Evolutionary conservation across 2,113 vertebrate species (phyloP), one percentile per base, ranked within the genome.

Genomic region (Campylomormyrus numenius): DNA sequence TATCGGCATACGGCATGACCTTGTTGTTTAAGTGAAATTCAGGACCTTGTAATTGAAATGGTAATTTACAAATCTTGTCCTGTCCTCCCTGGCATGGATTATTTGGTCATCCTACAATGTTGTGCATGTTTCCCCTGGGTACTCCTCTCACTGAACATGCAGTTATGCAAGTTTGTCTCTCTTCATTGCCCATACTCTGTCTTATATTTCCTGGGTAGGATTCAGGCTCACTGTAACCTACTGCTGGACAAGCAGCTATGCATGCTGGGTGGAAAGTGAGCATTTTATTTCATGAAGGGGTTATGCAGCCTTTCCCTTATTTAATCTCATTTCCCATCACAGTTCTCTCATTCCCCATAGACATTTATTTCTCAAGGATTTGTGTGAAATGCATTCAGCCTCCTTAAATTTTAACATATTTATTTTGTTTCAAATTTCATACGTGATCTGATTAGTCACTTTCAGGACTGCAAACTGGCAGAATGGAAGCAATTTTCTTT

Each of bases 221-320:
- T 42, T 19, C 74, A 42, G 74, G 15, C 74, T 80, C 31, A 19
- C 35, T 80, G 74, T 19, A 35, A 77, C 70, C 3, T 35, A 17
- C 11, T 17, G 15, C 15, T 39, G 31, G 4, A 77, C 3, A 66
- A 66, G 58, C 58, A 10, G 24, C 15, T 74, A 74, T 74, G 70
- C 15, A 39, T 35, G 31, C 5, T 77, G 31, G 70, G 2, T 80
- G 74, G 62, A 80, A 39, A 80, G 4, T 80, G 31, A 39, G 74
- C 74, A 39, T 80, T 80, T 80, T 80, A 15, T 80, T 80, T 80
- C 74, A 80, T 42, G 74, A 80, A 80, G 74, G 74, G 74, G 35
- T 42, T 39, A 80, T 80, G 35, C 13, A 80, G 74, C 74, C 74
- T 42, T 80, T 17, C 15, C 6, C 13, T 80, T 15, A 80, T 77